Evolutionary conservation across 2,797 vertebrate genomes (phyloP).

Genomic region (Erithacus rubecula): DNA sequence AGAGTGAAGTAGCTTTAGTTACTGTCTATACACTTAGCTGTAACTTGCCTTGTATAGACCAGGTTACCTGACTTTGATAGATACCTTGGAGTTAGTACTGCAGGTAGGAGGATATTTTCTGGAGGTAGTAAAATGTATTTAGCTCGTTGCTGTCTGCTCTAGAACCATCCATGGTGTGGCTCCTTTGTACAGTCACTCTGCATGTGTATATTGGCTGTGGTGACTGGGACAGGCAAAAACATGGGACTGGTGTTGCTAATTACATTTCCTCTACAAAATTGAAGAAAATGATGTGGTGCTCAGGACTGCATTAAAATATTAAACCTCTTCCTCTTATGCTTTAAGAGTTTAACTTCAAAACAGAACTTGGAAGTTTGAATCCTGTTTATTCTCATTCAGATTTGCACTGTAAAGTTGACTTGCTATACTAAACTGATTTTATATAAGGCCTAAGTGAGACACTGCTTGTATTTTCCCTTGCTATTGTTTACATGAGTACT

Average conservation of each 20-base stretch:
- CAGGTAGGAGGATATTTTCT: constrained; percentile 17
- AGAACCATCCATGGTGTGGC: neutral
- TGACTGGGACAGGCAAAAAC: neutral
- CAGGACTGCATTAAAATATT: constrained; percentile 39
- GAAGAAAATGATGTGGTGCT: constrained; percentile 13
- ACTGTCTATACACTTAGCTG: neutral
- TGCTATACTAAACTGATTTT: constrained; percentile 28
- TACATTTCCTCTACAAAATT: neutral
- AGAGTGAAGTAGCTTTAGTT: constrained; percentile 16
- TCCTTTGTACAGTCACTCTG: neutral
- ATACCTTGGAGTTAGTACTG: neutral
- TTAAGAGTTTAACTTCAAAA: constrained; percentile 35
- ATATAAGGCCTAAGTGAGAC: constrained; percentile 38
- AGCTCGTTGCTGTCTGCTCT: neutral
- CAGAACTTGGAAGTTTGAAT: constrained; percentile 15
- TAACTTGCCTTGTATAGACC: neutral
- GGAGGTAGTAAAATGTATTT: neutral
- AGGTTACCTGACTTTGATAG: neutral
- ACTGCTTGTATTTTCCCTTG: constrained; percentile 63
- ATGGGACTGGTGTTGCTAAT: neutral
- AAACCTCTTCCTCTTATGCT: constrained; percentile 40
- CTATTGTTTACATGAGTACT: constrained; percentile 62
- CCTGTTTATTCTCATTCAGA: constrained; percentile 50
- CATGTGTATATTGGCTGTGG: neutral
- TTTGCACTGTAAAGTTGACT: constrained; percentile 60